Evolutionary conservation across 2,797 vertebrate genomes (phyloP), one percentile per base, ranked within the genome.

Genomic region (Dendrocincla fuliginosa): DNA sequence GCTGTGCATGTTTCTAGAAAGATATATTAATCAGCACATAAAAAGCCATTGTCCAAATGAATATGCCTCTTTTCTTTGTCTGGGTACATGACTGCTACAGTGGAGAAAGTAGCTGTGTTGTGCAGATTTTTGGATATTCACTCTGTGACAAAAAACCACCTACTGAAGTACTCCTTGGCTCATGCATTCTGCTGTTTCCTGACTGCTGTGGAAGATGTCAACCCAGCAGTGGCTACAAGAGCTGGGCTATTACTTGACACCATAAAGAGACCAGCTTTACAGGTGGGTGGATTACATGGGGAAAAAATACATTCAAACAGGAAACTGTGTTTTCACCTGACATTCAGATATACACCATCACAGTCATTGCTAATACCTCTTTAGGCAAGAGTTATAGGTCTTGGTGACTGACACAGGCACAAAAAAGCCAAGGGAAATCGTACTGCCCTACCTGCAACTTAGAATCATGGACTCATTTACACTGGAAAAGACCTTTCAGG

Each of bases 111-210:
- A 32, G 99, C 99, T 4, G 99, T 99, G 23, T 97, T 99, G 88
- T 99, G 99, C 96, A 98, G 99, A 25, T 99, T 99, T 98, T 98
- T 99, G 98, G 99, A 99, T 97, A 99, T 99, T 68, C 98, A 99
- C 28, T 99, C 99, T 1, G 99, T 99, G 95, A 99, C 99, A 27
- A 99, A 99, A 98, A 99, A 99, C 97, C 99, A 99, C 95, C 87
- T 99, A 76, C 97, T 99, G 89, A 99, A 99, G 95, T 99, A 99
- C 74, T 98, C 99, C 4, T 96, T 99, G 96, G 99, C 99, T 17
- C 99, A 99, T 5, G 99, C 99, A 37, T 99, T 99, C 98, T 99
- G 99, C 98, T 99, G 99, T 97, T 99, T 99, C 93, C 97, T 99
- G 97, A 98, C 99, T 13, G 99, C 99, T 5, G 98, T 99, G 95